Percentiles rank a stretch among this genome's conserved stretches.
Conservation (phyloP, 2,113 vertebrate genomes). For the Oreochromis niloticus region DNA sequence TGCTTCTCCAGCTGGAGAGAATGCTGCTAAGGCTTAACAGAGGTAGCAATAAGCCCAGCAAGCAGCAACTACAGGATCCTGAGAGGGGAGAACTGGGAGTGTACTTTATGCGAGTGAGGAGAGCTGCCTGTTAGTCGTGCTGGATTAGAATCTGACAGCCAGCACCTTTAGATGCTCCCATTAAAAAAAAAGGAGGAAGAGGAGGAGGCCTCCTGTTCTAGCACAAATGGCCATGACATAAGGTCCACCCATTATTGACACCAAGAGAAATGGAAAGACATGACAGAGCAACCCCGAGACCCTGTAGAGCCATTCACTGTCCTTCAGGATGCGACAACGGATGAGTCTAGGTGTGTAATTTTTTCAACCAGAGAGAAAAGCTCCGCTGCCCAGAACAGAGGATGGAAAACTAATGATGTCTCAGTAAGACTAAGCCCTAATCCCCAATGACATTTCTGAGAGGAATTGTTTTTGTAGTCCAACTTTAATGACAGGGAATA, state of each 20-base stretch:
- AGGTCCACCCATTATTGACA: neutral
- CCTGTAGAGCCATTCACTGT: neutral
- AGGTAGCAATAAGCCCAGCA: neutral
- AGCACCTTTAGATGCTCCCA: slow-evolving; percentile 12
- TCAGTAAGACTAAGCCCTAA: slow-evolving; percentile 37
- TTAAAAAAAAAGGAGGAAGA: neutral
- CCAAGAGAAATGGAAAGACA: neutral
- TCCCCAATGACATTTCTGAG: slow-evolving; percentile 46
- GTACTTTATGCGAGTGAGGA: neutral
- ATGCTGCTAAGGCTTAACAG: neutral
- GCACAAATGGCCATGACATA: neutral
- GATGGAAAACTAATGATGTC: slow-evolving; percentile 45
- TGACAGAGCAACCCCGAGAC: neutral
- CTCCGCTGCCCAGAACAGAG: slow-evolving; percentile 12
- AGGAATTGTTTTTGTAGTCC: slow-evolving; percentile 35
- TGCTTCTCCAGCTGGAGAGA: slow-evolving; percentile 5
- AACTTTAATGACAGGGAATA: slow-evolving; percentile 21
- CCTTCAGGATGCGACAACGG: neutral
- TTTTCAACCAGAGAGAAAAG: neutral
- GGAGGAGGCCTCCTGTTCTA: neutral
- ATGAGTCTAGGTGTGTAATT: neutral
- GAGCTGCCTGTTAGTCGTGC: slow-evolving; percentile 14
- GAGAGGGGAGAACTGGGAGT: neutral
- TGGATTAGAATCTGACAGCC: slow-evolving; percentile 38
- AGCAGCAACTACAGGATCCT: neutral